phyloP scores from a whole-genome alignment of 1,140 invertebrate species.

The Pantala flavescens region DNA sequence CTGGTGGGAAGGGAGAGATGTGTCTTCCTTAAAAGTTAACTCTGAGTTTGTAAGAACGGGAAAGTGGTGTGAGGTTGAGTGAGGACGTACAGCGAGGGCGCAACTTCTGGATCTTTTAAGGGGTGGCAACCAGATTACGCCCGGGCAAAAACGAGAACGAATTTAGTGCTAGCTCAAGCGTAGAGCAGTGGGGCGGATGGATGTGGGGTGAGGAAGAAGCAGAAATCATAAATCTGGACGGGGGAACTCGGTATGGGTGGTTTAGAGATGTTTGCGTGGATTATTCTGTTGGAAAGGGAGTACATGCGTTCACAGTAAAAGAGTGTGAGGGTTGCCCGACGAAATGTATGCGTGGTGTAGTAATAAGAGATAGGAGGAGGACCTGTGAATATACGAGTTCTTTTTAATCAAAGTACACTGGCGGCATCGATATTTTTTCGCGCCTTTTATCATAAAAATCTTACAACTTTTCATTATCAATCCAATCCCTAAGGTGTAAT shows the following conservation, averaged over 20 bases:
- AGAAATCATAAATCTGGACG: background rate
- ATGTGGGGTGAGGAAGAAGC: background rate
- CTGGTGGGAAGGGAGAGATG: background rate
- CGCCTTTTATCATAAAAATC: too few relatives aligned
- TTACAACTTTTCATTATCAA: too few relatives aligned
- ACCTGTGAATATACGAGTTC: too few relatives aligned
- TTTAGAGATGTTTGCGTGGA: background rate
- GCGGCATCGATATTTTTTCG: too few relatives aligned
- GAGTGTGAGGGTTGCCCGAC: too few relatives aligned
- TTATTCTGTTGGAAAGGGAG: too few relatives aligned
- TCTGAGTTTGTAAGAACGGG: background rate
- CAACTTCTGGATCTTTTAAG: too few relatives aligned
- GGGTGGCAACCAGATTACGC: background rate
- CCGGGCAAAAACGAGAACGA: background rate
- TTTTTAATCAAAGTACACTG: too few relatives aligned
- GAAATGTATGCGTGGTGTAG: too few relatives aligned
- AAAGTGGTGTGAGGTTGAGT: background rate
- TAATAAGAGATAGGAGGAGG: too few relatives aligned
- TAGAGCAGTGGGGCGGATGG: background rate
- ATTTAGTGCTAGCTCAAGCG: background rate
- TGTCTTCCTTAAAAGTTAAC: background rate
- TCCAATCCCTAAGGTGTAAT: too few relatives aligned
- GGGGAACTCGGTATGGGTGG: background rate
- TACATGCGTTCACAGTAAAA: too few relatives aligned
- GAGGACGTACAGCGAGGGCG: background rate